Evolutionary conservation across 2,888 invertebrate species (phyloP).

Genomic region (Pseudococcus jackbeardsleyi): DNA sequence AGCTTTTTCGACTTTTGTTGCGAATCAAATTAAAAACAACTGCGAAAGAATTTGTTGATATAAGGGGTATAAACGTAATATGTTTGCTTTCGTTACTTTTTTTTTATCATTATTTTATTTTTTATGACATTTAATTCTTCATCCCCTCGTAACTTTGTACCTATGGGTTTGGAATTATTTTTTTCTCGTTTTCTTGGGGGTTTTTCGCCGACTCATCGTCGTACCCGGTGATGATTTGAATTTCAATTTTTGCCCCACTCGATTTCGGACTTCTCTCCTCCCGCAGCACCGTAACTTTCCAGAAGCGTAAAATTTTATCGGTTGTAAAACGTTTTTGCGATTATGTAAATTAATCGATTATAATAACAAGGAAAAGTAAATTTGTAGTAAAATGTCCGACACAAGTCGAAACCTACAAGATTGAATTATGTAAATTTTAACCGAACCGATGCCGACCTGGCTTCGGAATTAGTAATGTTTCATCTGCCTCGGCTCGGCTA

Average conservation of each 20-base stretch:
- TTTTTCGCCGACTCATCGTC: neutral
- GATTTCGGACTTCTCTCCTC: neutral
- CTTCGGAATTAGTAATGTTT: conserved; percentile 4
- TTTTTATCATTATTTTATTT: conserved; percentile 9
- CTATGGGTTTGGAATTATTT: neutral
- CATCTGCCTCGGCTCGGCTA: neutral
- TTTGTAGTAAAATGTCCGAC: neutral
- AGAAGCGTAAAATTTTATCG: neutral
- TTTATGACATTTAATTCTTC: conserved; percentile 49
- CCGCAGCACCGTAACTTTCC: neutral
- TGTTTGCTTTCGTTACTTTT: conserved; percentile 35
- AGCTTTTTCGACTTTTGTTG: conserved; percentile 44
- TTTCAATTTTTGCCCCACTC: neutral
- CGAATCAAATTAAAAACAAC: conserved; percentile 50
- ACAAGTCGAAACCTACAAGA: conserved; percentile 21
- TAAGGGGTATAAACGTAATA: conserved; percentile 33
- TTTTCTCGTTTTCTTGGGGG: neutral
- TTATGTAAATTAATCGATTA: conserved; percentile 46
- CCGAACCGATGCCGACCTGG: neutral
- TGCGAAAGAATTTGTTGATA: conserved; percentile 47
- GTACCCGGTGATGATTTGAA: neutral
- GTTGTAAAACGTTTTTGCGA: conserved; percentile 6
- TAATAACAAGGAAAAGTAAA: conserved; percentile 24
- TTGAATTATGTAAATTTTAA: conserved; percentile 41
- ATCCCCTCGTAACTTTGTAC: neutral